A percentile compares a stretch with the other conserved stretches of the same genome.
Evolutionary conservation across 2,888 invertebrate species (phyloP).

Genomic region (Fabriciana adippe): DNA sequence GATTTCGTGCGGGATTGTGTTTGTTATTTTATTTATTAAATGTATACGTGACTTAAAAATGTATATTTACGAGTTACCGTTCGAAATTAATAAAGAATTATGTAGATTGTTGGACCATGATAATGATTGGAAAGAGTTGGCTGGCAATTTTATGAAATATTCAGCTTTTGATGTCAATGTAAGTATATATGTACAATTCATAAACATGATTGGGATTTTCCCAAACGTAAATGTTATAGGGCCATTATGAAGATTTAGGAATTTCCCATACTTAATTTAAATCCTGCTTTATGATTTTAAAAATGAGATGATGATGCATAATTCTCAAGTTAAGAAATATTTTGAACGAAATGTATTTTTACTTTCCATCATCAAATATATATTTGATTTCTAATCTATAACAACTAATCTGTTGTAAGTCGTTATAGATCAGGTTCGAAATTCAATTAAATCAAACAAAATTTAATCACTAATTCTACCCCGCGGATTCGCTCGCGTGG

Average conservation of each 20-base stretch:
- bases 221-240: constrained; percentile 39
- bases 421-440: neutral
- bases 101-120: constrained; percentile 90
- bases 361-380: too few relatives aligned
- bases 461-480: too few relatives aligned
- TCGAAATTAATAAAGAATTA: constrained; percentile 85
- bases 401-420: too few relatives aligned
- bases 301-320: neutral
- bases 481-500: too few relatives aligned
- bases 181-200: constrained; percentile 45
- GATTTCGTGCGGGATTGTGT: constrained; percentile 24
- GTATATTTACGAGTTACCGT: constrained; percentile 88
- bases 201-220: constrained; percentile 51
- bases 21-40: constrained; percentile 14
- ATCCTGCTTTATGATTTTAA: neutral
- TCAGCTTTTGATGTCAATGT: constrained; percentile 82
- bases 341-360: too few relatives aligned
- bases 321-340: too few relatives aligned
- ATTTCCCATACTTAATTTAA: constrained; percentile 20
- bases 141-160: constrained; percentile 85
- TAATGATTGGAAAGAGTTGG: constrained; percentile 91
- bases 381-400: too few relatives aligned
- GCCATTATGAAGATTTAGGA: constrained; percentile 21
- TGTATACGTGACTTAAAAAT: constrained; percentile 40
- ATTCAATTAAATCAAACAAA: neutral